Evolutionary conservation across 2,113 vertebrate genomes (phyloP), one percentile per base, ranked within the genome.

Genomic region (Pithys albifrons): DNA sequence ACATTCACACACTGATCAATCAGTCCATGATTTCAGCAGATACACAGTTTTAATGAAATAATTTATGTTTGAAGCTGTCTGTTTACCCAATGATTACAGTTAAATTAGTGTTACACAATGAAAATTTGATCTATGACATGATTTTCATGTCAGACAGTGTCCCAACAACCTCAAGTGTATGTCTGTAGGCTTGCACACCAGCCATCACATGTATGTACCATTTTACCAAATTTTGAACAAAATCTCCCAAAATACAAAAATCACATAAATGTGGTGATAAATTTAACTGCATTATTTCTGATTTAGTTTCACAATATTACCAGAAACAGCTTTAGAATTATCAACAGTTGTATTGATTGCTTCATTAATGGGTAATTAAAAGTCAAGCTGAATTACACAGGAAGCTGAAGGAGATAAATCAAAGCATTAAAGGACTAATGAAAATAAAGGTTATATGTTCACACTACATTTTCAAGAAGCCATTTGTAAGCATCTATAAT

Each of bases 321-420:
- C 29, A 91, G 55, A 45, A 93, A 81, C 46, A 93, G 55, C 57
- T 80, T 62, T 7, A 59, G 28, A 71, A 91, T 72, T 81, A 73
- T 45, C 61, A 95, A 52, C 65, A 58, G 46, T 33, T 84, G 59
- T 19, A 93, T 8, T 31, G 39, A 89, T 59, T 5, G 1, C 31
- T 87, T 57, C 70, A 46, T 88, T 77, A 91, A 51, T 43, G 29
- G 19, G 27, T 84, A 92, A 95, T 89, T 91, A 93, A 74, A 96
- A 92, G 65, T 45, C 76, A 88, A 88, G 54, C 52, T 85, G 48
- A 96, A 94, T 85, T 83, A 73, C 59, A 91, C 1, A 43, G 23
- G 24, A 88, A 85, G 43, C 64, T 52, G 31, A 71, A 92, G 25
- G 45, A 95, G 41, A 90, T n/a, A 84, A 83, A 94, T 33, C 6